Conservation (phyloP, 2,888 invertebrate species). For the Keiferia lycopersicella region DNA sequence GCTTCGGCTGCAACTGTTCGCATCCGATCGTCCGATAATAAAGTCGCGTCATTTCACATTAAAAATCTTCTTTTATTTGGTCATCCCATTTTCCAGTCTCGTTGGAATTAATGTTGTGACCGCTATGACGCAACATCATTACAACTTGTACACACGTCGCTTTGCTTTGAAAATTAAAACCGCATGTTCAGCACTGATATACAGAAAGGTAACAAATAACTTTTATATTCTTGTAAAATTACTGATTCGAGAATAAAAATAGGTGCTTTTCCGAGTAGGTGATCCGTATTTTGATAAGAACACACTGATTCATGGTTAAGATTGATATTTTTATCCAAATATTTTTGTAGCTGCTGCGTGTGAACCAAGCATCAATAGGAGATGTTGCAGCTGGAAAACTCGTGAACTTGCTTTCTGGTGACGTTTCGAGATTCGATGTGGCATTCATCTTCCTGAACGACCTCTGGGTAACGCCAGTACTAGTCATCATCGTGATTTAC, state of each 20-base stretch:
- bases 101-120: slow-evolving; percentile 74
- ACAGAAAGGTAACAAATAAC: slow-evolving; percentile 87
- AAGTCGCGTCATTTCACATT: too few species aligned
- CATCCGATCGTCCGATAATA: too few species aligned
- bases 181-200: slow-evolving; percentile 86
- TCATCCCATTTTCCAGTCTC: too few species aligned
- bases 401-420: slow-evolving; percentile 91
- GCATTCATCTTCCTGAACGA: slow-evolving; percentile 87
- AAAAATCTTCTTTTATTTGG: too few species aligned
- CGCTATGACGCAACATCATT: slow-evolving; percentile 86
- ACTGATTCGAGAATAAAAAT: too few species aligned
- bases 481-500: slow-evolving; percentile 80
- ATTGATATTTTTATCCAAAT: too few species aligned
- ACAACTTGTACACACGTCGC: slow-evolving; percentile 82
- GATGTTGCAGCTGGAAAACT: slow-evolving; percentile 87
- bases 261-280: too few species aligned
- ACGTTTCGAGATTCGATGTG: slow-evolving; percentile 90
- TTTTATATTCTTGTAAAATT: too few species aligned
- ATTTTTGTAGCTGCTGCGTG: slow-evolving; percentile 82
- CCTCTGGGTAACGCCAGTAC: slow-evolving; percentile 89
- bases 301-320: too few species aligned
- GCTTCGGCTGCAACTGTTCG: too few species aligned
- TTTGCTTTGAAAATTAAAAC: slow-evolving; percentile 87
- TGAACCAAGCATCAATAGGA: slow-evolving; percentile 87
- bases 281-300: too few species aligned